Evolutionary conservation across 2,113 vertebrate genomes (phyloP), one percentile per base, ranked within the genome.

Genomic region (Sinocyclocheilus rhinocerous): DNA sequence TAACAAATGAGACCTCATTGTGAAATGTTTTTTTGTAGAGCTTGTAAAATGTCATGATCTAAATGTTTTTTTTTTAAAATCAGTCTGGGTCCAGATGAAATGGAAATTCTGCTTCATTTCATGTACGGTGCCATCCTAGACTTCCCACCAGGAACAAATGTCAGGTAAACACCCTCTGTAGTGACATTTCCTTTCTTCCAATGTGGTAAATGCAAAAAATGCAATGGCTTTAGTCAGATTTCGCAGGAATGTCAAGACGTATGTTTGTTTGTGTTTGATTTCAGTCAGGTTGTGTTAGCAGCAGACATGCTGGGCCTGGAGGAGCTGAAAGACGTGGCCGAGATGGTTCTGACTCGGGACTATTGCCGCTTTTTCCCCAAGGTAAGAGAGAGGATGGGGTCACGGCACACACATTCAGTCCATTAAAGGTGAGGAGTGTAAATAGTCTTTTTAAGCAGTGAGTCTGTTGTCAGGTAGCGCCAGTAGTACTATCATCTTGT

Each of bases 311-410:
- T 97, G 93, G 96, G 96, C 88, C 91, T 98, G 78, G 97, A 98
- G 65, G 97, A 97, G n/a, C 93, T 98, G 87, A 97, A 96, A 91
- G 96, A 98, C 88, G 95, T 98, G 29, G 96, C 96, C 69, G 90
- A 98, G 91, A 96, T 97, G 93, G 88, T 97, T 91, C 92, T 99
- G 91, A 97, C 93, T 92, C 94, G 96, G 94, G 97, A 99, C 93
- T 98, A 97, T 93, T 99, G 97, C 93, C 94, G 96, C 88, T 99
- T 98, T 93, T 98, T 99, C 92, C 97, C 96, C 86, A 98, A 98
- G 97, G 97, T 99, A 76, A 86, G 76, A 85, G 16, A 61, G 20
- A 12, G 15, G 4, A 45, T 15, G 11, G 39, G 11, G 36, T 29
- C 36, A 26, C 4, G 1, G 55, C n/a, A 24, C 42, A 75, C n/a